A percentile compares a stretch with the other conserved stretches of the same genome.
These are phyloP conservation scores for Chaetodon trifasciatus DNA, from an alignment of 2,797 vertebrate species.

Conservation along the genomic window DNA sequence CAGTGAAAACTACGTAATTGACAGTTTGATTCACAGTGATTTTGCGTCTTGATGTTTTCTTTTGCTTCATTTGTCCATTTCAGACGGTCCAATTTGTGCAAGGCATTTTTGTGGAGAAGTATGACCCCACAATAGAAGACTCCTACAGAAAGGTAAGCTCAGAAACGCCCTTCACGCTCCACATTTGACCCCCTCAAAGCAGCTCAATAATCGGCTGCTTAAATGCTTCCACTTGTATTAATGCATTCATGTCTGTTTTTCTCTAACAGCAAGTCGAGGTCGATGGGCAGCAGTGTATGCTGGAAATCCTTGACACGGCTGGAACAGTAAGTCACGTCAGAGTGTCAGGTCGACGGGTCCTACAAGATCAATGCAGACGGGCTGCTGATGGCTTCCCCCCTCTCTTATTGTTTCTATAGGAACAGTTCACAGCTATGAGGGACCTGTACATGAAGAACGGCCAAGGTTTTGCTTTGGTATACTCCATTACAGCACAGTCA, in stretches of 20 bases:
- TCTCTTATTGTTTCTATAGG: constrained; percentile 82
- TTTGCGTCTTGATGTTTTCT: not conserved
- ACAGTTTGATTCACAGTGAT: not conserved
- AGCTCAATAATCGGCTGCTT: not conserved
- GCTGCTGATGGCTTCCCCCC: constrained; percentile 24
- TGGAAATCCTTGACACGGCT: constrained; percentile 98
- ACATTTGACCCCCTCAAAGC: not conserved
- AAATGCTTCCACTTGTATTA: not conserved
- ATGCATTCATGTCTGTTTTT: constrained; percentile 21
- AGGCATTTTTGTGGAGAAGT: constrained; percentile 99
- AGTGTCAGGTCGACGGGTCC: not conserved
- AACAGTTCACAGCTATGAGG: constrained; percentile 99
- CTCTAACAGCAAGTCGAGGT: constrained; percentile 96
- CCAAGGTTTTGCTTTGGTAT: constrained; percentile 99
- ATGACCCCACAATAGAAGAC: constrained; percentile 99
- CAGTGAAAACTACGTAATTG: not conserved
- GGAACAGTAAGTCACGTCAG: constrained; percentile 91
- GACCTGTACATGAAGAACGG: constrained; percentile 99
- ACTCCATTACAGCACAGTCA: constrained; percentile 99
- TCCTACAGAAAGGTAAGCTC: constrained; percentile 97
- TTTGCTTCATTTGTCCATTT: constrained; percentile 56
- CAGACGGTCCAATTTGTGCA: constrained; percentile 99
- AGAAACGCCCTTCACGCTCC: not conserved
- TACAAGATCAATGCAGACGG: not conserved
- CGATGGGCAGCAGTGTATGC: constrained; percentile 98